These are phyloP conservation scores for Sinocyclocheilus anophthalmus DNA, from an alignment of 2,113 vertebrate genomes.

Conservation along the genomic window DNA sequence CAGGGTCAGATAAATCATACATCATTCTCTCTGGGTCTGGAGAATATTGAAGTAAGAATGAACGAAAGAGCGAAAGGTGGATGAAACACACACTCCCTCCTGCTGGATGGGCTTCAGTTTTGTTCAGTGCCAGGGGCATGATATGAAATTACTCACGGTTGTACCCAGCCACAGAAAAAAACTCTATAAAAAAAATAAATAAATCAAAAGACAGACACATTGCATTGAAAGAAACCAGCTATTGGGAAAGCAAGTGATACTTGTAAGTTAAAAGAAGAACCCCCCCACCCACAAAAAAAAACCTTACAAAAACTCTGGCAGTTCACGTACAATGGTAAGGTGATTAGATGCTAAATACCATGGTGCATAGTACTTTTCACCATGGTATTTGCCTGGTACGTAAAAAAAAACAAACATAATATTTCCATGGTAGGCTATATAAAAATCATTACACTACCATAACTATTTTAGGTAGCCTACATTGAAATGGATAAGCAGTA, in stretches of 20 bases:
- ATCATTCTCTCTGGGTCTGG: conserved; percentile 40
- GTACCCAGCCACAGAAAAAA: not conserved
- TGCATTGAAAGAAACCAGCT: not conserved
- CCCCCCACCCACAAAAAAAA: no score
- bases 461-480: no score
- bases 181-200: not conserved
- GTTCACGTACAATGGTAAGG: not conserved
- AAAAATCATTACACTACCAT: no score
- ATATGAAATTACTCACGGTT: conserved; percentile 7
- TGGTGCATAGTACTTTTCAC: not conserved
- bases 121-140: conserved; percentile 7
- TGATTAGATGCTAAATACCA: no score
- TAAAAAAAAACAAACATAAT: no score
- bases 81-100: conserved; percentile 34
- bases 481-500: no score
- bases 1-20: conserved; percentile 55
- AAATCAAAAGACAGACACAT: not conserved
- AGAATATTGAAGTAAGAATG: conserved; percentile 43
- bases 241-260: not conserved
- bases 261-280: not conserved
- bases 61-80: not conserved
- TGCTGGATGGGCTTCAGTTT: conserved; percentile 23
- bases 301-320: not conserved
- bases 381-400: not conserved
- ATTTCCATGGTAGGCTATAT: no score